Conservation (phyloP, 2,888 invertebrate genomes). For the Gasteruption jaculator region DNA sequence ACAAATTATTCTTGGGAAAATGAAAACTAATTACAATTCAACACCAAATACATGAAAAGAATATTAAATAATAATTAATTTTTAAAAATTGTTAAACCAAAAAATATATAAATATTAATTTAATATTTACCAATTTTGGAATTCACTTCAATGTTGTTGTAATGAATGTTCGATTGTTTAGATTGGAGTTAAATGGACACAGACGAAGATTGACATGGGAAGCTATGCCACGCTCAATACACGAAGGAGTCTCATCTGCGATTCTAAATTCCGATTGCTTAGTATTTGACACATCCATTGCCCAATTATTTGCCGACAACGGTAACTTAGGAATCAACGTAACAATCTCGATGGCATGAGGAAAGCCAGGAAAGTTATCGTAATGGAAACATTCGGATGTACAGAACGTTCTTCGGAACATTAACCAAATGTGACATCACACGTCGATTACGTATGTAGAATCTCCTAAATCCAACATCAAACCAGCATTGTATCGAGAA, state of each 20-base stretch:
- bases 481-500: too few relatives aligned
- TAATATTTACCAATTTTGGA: too few relatives aligned
- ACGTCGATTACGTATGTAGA: too few relatives aligned
- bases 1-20: not conserved
- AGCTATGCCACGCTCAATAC: slow-evolving; percentile 96
- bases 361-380: slow-evolving; percentile 33
- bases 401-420: slow-evolving; percentile 23
- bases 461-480: too few relatives aligned
- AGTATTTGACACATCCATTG: slow-evolving; percentile 97
- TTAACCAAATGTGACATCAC: slow-evolving; percentile 7
- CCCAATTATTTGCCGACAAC: slow-evolving; percentile 97
- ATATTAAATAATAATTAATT: not conserved
- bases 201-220: slow-evolving; percentile 96
- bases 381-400: slow-evolving; percentile 25
- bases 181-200: slow-evolving; percentile 94
- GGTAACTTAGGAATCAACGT: slow-evolving; percentile 99
- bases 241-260: slow-evolving; percentile 96
- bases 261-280: slow-evolving; percentile 98
- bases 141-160: too few relatives aligned
- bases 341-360: slow-evolving; percentile 89
- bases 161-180: too few relatives aligned
- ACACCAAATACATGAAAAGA: not conserved
- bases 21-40: slow-evolving; percentile 9
- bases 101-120: not conserved
- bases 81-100: slow-evolving; percentile 3